Base-by-base conservation (phyloP, 2,113 vertebrate genomes). In the Euleptes europaea region DNA sequence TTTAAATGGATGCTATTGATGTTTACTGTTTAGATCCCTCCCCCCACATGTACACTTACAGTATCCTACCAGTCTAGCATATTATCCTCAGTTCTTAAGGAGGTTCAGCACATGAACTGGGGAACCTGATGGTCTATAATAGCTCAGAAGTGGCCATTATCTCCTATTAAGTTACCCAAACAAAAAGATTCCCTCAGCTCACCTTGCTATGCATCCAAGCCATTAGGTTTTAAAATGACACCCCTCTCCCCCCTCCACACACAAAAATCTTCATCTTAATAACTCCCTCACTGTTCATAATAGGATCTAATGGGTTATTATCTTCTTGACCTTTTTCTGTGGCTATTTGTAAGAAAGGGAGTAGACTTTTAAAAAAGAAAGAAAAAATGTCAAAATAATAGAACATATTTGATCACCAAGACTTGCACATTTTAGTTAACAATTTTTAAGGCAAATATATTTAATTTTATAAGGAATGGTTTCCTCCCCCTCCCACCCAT, bases 101-200 rank as follows among this genome's bases (percentile, higher is more conserved):
- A 75, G 80, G 88, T 78, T 78, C 78, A 92, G 80, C 75, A 70
- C 83, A 91, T 88, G 75, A 86, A 93, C 80, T 87, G 87, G 74
- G 89, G 87, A 88, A 88, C 74, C 66, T 87, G 88, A 92, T 90
- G 82, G 82, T 85, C 89, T 89, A 72, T 86, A 93, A 94, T 89
- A 72, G 83, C 72, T 92, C 88, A 88, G 93, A 93, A 94, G 89
- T 86, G 88, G 78, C 79, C 88, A 94, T 94, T 92, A 89, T 82
- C 57, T 78, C 80, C 91, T 90, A 84, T 92, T 90, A 91, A 54
- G 84, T 84, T 88, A 85, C 44, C 90, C 86, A 93, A 93, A 91
- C 86, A 88, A 77, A 91, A 82, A 88, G 66, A 92, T 86, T 92
- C 86, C 88, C 84, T 89, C 83, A 88, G 80, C 84, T 89, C 88